These are phyloP conservation scores for Casuarius casuarius DNA, from an alignment of 2,113 vertebrate species.

Conservation along the genomic window DNA sequence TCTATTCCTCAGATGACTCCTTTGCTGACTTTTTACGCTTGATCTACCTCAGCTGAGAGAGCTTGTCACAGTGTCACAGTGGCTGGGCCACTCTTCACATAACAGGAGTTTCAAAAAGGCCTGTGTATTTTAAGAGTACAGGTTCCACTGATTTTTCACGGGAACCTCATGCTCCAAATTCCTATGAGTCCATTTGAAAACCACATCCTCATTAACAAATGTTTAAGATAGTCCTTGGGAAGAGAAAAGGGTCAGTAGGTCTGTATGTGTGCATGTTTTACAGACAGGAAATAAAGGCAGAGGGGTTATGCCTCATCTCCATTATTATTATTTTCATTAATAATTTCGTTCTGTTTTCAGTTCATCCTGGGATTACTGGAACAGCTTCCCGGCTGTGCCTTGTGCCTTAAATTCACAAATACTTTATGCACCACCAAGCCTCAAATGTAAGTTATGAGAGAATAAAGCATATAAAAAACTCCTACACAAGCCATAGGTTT, in stretches of 20 bases:
- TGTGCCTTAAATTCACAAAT: slow-evolving; percentile 12
- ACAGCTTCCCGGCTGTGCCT: background rate
- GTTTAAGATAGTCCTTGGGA: background rate
- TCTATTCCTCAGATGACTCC: background rate
- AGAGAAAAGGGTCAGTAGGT: background rate
- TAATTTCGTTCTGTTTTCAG: background rate
- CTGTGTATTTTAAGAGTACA: background rate
- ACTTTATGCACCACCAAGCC: slow-evolving; percentile 8
- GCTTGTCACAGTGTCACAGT: background rate
- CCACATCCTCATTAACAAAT: background rate
- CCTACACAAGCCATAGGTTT: slow-evolving; percentile 53
- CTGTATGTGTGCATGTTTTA: background rate
- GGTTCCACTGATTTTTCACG: background rate
- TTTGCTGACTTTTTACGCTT: background rate
- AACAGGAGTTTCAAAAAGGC: background rate
- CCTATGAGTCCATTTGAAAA: background rate
- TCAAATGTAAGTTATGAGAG: slow-evolving; percentile 48
- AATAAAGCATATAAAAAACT: slow-evolving; percentile 53
- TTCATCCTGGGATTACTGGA: slow-evolving; percentile 18
- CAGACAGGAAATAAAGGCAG: background rate
- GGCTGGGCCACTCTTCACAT: background rate
- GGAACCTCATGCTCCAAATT: background rate
- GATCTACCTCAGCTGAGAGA: background rate
- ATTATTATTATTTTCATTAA: slow-evolving; percentile 41
- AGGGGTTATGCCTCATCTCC: background rate